A percentile compares a stretch with the other conserved stretches of the same genome.
These are phyloP conservation scores for Hypercompe scribonia DNA, from an alignment of 2,888 invertebrate species.

Conservation along the genomic window DNA sequence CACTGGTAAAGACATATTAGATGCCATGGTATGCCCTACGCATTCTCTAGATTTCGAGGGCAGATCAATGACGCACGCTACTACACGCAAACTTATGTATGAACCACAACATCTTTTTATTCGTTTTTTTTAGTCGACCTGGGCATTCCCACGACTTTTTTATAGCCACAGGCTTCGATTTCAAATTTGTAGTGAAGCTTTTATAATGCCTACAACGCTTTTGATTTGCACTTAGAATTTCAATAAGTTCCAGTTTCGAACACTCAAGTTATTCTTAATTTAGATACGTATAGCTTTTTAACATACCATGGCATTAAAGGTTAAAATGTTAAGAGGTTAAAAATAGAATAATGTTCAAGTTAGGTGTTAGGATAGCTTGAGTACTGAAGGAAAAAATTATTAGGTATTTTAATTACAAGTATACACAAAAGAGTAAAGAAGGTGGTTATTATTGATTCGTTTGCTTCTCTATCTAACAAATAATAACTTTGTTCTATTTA, in stretches of 20 bases:
- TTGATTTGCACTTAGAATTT: constrained; percentile 19
- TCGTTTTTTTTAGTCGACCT: constrained; percentile 49
- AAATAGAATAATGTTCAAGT: neutral
- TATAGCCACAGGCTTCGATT: constrained; percentile 60
- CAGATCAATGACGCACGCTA: constrained; percentile 41
- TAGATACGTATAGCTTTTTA: no score
- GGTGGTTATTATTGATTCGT: neutral
- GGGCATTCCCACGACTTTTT: constrained; percentile 68
- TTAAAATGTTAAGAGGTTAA: neutral
- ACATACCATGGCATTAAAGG: neutral
- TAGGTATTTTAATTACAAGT: neutral
- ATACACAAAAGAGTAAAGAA: neutral
- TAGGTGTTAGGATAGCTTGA: neutral
- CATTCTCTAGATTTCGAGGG: constrained; percentile 8
- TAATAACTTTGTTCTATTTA: neutral
- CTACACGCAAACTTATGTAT: constrained; percentile 51
- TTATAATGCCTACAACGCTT: constrained; percentile 50
- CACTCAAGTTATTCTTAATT: neutral
- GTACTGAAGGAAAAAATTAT: no score
- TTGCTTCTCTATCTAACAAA: neutral
- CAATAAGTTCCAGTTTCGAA: neutral
- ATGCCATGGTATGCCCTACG: neutral
- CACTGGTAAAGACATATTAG: neutral
- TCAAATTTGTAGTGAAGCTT: constrained; percentile 59
- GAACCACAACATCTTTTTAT: constrained; percentile 66